Evolutionary conservation across 2,797 vertebrate species (phyloP).

Genomic region (Novumbra hubbsi): DNA sequence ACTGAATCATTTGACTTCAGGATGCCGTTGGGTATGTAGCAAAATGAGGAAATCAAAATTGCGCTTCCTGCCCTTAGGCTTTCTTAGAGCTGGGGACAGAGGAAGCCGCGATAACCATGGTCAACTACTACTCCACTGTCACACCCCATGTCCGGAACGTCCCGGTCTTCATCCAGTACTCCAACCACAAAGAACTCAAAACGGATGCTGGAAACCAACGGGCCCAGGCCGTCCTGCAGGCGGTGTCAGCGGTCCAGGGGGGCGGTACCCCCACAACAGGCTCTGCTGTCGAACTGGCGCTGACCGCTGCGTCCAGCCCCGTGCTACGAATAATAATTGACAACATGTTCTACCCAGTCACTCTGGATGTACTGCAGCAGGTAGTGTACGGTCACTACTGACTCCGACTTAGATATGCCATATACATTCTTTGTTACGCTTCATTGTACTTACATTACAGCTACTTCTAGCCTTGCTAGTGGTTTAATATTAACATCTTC

Average conservation of each 20-base stretch:
- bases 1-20: neutral
- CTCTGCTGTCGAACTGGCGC: slow-evolving; percentile 82
- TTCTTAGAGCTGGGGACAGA: slow-evolving; percentile 97
- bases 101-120: slow-evolving; percentile 95
- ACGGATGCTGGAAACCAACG: slow-evolving; percentile 93
- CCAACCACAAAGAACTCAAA: slow-evolving; percentile 97
- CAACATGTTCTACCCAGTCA: slow-evolving; percentile 99
- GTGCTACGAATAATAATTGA: slow-evolving; percentile 97
- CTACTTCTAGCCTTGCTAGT: neutral
- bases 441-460: neutral
- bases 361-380: slow-evolving; percentile 97
- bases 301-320: slow-evolving; percentile 88
- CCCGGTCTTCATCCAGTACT: slow-evolving; percentile 95
- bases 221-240: slow-evolving; percentile 90
- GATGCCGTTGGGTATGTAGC: neutral
- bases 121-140: slow-evolving; percentile 93
- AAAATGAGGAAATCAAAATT: neutral
- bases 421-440: neutral
- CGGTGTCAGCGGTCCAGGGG: slow-evolving; percentile 87
- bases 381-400: slow-evolving; percentile 52
- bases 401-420: neutral
- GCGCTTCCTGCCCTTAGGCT: slow-evolving; percentile 70
- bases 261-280: slow-evolving; percentile 86
- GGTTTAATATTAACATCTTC: neutral
- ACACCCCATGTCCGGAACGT: slow-evolving; percentile 92